Base-by-base conservation (phyloP, 2,888 invertebrate species). In the Nysson spinosus region DNA sequence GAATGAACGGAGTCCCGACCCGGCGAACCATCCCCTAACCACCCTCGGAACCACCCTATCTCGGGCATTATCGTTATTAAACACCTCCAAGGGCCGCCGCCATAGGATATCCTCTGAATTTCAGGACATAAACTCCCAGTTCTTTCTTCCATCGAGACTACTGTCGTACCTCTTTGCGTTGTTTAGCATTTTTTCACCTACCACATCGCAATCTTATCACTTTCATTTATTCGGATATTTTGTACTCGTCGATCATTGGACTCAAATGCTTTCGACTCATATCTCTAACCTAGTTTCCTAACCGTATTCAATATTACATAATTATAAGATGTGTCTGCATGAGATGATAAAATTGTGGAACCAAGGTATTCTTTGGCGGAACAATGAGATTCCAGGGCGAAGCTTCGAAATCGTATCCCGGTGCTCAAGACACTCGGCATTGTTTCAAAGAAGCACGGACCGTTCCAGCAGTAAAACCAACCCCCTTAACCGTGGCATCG, bases 11-110 rank as follows among this genome's bases (percentile, higher is more conserved):
- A 83, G 85, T 81, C 81, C 79, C 81, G 79, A 81, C 81, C 79
- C 78, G 76, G 46, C 64, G 68, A 65, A 58, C 47, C 57, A 44
- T 51, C 64, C 66, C 44, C 63, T 34, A 55, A 43, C 63, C 65
- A 63, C 79, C 81, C 85, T 79, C 57, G 65, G 40, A 67, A 65
- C 67, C 67, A 58, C 80, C 81, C 85, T 81, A 83, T 83, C 83
- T 81, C 79, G 78, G 78, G 84, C 84, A 85, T 86, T 86, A 86
- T 85, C 85, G 85, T 85, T 86, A 86, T 86, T 86, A 86, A 86
- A 85, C 84, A 86, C 85, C 84, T 85, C 82, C 72, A 65, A 69
- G 61, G 57, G 60, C 55, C 55, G 69, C 69, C 57, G 54, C 42
- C 64, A 47, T 62, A 69, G 61, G 57, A 69, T 57, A 69, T 69